Evolutionary conservation across 2,797 vertebrate species (phyloP).

Genomic region (Typhlichthys eigenmanni): DNA sequence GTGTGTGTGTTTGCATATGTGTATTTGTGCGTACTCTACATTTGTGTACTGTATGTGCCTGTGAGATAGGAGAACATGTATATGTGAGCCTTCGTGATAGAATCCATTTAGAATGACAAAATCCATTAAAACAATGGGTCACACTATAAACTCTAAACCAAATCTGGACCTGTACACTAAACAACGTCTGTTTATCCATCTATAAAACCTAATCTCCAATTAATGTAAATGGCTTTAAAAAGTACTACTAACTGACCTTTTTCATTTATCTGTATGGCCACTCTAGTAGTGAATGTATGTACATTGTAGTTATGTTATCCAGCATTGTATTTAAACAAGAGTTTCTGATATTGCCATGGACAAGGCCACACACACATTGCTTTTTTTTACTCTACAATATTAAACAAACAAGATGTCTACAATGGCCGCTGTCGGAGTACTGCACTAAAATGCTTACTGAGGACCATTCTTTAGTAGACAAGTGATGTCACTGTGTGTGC

Average conservation of each 20-base stretch:
- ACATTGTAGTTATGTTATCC: conserved; percentile 36
- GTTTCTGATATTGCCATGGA: background rate
- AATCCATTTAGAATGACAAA: conserved; percentile 22
- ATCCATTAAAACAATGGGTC: conserved; percentile 46
- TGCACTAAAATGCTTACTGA: conserved; percentile 33
- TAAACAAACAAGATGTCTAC: background rate
- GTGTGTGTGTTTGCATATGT: conserved; percentile 1
- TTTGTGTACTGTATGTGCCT: conserved; percentile 20
- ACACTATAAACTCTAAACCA: conserved; percentile 48
- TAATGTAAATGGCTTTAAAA: conserved; percentile 21
- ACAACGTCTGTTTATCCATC: conserved; percentile 17
- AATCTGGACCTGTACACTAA: conserved; percentile 23
- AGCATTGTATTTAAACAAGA: conserved; percentile 1
- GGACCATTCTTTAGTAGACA: conserved; percentile 29
- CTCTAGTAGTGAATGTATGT: conserved; percentile 49
- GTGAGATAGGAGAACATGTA: background rate
- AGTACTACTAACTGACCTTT: no score
- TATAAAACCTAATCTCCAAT: conserved; percentile 51
- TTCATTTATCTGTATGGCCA: conserved; percentile 33
- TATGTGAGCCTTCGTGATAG: background rate
- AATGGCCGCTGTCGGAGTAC: conserved; percentile 14
- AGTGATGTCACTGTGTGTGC: conserved; percentile 45
- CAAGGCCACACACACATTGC: background rate
- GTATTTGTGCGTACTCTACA: conserved; percentile 11
- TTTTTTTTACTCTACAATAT: background rate